Evolutionary conservation across 2,797 vertebrate genomes (phyloP).

Genomic region (Natrix natrix): DNA sequence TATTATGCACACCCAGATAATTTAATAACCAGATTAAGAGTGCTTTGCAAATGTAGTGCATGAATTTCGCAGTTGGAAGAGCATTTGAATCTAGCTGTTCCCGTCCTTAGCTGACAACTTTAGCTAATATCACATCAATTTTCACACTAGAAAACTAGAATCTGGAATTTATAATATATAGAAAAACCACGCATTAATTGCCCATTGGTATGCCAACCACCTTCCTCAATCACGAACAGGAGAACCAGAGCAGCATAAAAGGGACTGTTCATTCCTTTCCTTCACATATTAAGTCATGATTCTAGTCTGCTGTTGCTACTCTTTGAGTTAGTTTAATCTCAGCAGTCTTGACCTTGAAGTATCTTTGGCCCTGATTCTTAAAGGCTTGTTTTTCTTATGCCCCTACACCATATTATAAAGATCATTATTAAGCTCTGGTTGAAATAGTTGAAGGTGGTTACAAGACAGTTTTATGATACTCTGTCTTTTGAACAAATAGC

Average conservation of each 20-base stretch:
- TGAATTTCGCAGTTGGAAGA: background rate
- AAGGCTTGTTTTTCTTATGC: background rate
- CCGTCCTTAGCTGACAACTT: background rate
- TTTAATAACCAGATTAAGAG: background rate
- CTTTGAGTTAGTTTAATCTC: background rate
- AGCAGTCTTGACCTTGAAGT: background rate
- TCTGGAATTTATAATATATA: background rate
- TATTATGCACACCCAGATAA: background rate
- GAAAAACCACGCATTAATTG: background rate
- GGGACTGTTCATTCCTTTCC: background rate
- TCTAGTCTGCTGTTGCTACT: background rate
- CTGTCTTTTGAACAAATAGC: background rate
- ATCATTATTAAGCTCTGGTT: background rate
- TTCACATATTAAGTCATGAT: background rate
- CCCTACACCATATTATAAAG: background rate
- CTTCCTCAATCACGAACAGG: background rate
- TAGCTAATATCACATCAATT: background rate
- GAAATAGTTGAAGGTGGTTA: background rate
- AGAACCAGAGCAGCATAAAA: background rate
- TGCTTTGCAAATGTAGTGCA: background rate
- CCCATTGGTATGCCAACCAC: background rate
- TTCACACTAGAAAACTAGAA: background rate
- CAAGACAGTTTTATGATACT: background rate
- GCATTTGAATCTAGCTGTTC: background rate
- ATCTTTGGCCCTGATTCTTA: background rate